These are phyloP conservation scores for Metopia argyrocephala DNA, from an alignment of 2,888 invertebrate genomes.

Conservation along the genomic window DNA sequence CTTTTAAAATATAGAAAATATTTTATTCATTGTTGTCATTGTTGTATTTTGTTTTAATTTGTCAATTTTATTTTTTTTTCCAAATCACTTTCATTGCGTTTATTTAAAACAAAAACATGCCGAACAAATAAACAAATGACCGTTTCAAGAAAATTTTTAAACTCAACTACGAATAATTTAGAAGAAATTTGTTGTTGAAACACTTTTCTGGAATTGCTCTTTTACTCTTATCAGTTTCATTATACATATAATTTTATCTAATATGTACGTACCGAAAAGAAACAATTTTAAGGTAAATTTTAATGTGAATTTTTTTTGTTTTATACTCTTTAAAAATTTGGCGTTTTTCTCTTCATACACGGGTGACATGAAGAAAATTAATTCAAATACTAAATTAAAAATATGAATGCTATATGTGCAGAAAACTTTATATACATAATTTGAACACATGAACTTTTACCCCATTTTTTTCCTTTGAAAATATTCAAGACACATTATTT, in stretches of 20 bases:
- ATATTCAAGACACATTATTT: too few relatives aligned
- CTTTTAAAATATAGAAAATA: conserved; percentile 1
- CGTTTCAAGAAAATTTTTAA: conserved; percentile 34
- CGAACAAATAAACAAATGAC: conserved; percentile 28
- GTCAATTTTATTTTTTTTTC: conserved; percentile 35
- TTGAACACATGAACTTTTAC: too few relatives aligned
- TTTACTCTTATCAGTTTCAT: background rate
- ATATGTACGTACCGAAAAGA: background rate
- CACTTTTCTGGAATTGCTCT: background rate
- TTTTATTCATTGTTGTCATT: conserved; percentile 20
- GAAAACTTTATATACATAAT: too few relatives aligned
- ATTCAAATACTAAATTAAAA: background rate
- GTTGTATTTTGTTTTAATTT: conserved; percentile 10
- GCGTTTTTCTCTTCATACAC: background rate
- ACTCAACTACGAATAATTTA: conserved; percentile 32
- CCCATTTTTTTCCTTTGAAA: too few relatives aligned
- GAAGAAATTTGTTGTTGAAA: background rate
- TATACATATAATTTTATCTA: background rate
- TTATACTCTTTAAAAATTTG: background rate
- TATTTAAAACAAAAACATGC: conserved; percentile 30
- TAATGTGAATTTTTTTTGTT: background rate
- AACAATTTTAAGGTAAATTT: background rate
- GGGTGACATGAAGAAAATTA: too few relatives aligned
- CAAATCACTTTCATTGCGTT: conserved; percentile 33
- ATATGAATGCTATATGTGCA: too few relatives aligned